These are phyloP conservation scores for Phaethornis superciliosus DNA, from an alignment of 2,113 vertebrate species.

Conservation along the genomic window DNA sequence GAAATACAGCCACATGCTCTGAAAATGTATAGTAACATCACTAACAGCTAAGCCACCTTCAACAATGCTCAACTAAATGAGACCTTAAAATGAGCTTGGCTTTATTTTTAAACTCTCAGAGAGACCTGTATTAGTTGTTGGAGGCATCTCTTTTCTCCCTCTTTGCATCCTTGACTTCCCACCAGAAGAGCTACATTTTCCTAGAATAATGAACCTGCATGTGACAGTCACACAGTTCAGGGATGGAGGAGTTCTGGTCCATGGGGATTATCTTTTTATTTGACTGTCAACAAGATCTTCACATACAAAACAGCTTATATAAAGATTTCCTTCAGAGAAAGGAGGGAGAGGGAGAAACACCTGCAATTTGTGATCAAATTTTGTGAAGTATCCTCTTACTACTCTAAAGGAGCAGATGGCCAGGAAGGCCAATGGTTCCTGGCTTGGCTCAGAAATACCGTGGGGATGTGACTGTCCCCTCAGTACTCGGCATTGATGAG, in stretches of 20 bases:
- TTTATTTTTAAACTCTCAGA: background rate
- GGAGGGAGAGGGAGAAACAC: background rate
- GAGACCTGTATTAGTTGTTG: background rate
- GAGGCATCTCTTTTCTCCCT: background rate
- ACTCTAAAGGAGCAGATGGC: background rate
- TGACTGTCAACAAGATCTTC: background rate
- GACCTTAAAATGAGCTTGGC: background rate
- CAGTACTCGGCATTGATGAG: too few relatives aligned
- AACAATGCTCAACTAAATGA: background rate
- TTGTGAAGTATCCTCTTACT: background rate
- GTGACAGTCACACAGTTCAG: background rate
- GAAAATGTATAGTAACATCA: fast-evolving
- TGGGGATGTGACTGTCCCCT: too few relatives aligned
- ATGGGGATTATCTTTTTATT: background rate
- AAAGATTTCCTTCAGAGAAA: background rate
- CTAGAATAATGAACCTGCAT: background rate
- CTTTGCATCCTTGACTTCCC: background rate
- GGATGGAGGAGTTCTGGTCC: background rate
- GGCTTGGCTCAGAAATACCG: too few relatives aligned
- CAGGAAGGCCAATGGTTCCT: too few relatives aligned
- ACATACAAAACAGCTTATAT: background rate
- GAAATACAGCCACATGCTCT: background rate
- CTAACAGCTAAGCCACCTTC: background rate
- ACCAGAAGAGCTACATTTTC: background rate
- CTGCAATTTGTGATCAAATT: background rate